phyloP scores from a whole-genome alignment of 2,113 vertebrate species.

The Nanorana parkeri region DNA sequence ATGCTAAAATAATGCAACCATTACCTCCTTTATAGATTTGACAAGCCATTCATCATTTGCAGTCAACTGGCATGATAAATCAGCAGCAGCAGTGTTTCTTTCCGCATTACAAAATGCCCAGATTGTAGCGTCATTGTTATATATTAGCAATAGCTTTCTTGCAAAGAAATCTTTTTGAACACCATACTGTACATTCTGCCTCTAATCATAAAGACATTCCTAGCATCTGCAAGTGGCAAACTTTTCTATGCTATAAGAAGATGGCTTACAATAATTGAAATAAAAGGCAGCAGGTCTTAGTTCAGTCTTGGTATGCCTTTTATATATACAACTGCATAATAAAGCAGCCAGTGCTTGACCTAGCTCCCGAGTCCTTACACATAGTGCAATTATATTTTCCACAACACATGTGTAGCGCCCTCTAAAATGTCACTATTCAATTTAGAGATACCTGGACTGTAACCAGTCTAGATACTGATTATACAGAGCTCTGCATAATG shows the following conservation, averaged over 20 bases:
- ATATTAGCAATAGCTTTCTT: neutral
- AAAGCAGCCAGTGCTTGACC: slow-evolving; percentile 46
- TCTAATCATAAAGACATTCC: neutral
- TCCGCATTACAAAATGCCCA: neutral
- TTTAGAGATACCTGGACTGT: too few species aligned
- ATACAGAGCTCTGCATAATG: too few species aligned
- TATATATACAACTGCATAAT: slow-evolving; percentile 20
- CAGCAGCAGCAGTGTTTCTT: neutral
- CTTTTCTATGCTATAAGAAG: slow-evolving; percentile 12
- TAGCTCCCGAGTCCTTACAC: slow-evolving; percentile 24
- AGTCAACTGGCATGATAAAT: neutral
- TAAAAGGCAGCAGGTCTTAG: slow-evolving; percentile 17
- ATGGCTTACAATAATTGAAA: neutral
- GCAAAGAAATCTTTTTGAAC: neutral
- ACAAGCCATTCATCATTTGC: neutral
- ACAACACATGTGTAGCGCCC: too few species aligned
- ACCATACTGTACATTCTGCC: neutral
- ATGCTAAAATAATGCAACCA: neutral
- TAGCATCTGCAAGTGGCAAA: neutral
- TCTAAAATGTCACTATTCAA: too few species aligned
- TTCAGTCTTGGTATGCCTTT: neutral
- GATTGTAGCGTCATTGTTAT: neutral
- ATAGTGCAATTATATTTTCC: slow-evolving; percentile 43
- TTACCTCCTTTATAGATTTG: neutral
- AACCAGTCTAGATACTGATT: too few species aligned